Evolutionary conservation across 1,140 invertebrate species (phyloP).

Genomic region (Nasonia giraulti): DNA sequence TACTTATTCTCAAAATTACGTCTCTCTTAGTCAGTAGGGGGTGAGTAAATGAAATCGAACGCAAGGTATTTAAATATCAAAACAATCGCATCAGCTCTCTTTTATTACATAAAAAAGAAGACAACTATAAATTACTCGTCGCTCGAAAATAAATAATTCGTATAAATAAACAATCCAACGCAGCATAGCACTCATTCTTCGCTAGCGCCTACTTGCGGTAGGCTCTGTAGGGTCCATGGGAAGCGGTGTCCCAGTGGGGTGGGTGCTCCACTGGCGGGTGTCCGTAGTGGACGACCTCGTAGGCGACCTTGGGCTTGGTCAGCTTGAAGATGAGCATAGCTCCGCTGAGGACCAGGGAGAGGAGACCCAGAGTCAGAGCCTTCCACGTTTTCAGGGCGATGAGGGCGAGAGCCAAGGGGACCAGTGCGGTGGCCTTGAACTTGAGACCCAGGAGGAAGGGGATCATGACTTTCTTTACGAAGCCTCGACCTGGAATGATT

Average conservation of each 20-base stretch:
- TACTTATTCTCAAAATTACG: background rate
- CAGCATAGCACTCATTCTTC: background rate
- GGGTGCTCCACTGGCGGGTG: constrained; percentile 83
- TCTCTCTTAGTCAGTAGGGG: background rate
- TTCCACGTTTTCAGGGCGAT: constrained; percentile 92
- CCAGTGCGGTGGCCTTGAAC: constrained; percentile 87
- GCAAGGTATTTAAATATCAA: background rate
- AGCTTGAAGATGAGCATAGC: constrained; percentile 90
- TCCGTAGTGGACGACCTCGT: constrained; percentile 90
- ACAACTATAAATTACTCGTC: background rate
- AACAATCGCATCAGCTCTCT: constrained; percentile 7
- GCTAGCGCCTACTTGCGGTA: constrained; percentile 64
- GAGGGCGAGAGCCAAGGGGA: constrained; percentile 85
- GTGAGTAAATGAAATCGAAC: background rate
- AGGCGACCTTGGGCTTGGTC: constrained; percentile 86
- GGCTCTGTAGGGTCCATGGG: constrained; percentile 78
- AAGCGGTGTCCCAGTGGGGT: constrained; percentile 78
- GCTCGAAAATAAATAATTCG: constrained; percentile 36
- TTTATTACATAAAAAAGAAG: constrained; percentile 25
- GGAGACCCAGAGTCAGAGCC: constrained; percentile 87
- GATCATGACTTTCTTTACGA: constrained; percentile 88
- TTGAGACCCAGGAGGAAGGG: constrained; percentile 89
- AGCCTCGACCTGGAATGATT: constrained; percentile 79
- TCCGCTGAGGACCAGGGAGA: constrained; percentile 86
- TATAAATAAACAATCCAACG: constrained; percentile 43